These are phyloP conservation scores for Gopherus evgoodei DNA, from an alignment of 2,113 vertebrate species.

Conservation along the genomic window DNA sequence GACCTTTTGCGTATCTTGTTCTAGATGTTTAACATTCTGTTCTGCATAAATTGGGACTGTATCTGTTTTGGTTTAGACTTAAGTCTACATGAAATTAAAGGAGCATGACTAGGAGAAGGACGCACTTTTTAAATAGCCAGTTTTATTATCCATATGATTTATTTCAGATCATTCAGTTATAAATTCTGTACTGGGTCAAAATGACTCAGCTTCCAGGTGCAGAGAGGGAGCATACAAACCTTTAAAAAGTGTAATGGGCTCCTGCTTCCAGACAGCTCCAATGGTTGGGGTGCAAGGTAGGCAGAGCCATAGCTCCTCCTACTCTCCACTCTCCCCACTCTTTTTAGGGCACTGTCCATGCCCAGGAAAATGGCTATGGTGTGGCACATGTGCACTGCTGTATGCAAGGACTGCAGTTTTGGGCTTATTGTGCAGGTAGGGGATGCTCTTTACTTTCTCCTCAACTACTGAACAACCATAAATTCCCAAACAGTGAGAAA, in stretches of 20 bases:
- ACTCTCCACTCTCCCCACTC: background rate
- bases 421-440: background rate
- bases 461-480: background rate
- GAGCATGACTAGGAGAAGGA: background rate
- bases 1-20: background rate
- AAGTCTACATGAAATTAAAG: background rate
- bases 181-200: background rate
- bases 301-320: background rate
- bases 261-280: background rate
- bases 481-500: background rate
- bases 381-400: background rate
- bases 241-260: background rate
- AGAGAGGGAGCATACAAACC: background rate
- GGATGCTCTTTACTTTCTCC: background rate
- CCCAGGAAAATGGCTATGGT: background rate
- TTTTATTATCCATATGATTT: background rate
- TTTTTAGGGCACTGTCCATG: background rate
- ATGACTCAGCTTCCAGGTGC: too few species aligned
- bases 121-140: background rate
- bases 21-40: background rate
- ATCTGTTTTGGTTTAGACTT: background rate
- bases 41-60: background rate
- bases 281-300: background rate
- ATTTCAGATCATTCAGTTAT: background rate
- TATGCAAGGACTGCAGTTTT: background rate